Evolutionary conservation across 2,113 vertebrate genomes (phyloP).

Genomic region (Oriolus oriolus): DNA sequence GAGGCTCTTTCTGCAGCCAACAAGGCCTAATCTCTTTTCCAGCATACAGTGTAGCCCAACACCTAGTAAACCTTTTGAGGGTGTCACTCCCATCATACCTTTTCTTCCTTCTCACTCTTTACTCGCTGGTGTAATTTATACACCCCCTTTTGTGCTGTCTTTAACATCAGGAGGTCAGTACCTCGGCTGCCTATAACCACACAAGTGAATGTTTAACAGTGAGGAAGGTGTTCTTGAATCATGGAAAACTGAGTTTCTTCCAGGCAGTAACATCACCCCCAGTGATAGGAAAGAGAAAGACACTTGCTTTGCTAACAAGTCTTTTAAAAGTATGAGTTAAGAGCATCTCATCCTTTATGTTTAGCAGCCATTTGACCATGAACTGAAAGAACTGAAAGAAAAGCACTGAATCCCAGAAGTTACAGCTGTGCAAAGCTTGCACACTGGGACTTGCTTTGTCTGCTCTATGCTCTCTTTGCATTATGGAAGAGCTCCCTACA

Average conservation of each 20-base stretch:
- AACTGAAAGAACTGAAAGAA: not conserved
- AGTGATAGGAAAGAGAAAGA: not conserved
- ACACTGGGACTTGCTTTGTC: not conserved
- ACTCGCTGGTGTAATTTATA: not conserved
- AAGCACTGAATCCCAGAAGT: not conserved
- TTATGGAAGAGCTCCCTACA: not conserved
- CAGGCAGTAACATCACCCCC: not conserved
- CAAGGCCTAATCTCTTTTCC: too few species aligned
- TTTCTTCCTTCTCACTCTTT: not conserved
- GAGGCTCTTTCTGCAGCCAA: too few species aligned
- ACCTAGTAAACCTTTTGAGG: not conserved
- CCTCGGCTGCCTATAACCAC: not conserved
- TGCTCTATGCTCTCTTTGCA: not conserved
- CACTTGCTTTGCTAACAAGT: not conserved
- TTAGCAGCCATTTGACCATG: not conserved
- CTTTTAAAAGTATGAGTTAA: not conserved
- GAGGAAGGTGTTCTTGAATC: not conserved
- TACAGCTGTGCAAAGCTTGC: not conserved
- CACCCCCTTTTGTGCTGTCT: not conserved
- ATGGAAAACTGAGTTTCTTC: not conserved
- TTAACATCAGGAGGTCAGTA: not conserved
- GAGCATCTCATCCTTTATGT: not conserved
- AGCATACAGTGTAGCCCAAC: too few species aligned
- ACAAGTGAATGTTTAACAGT: not conserved
- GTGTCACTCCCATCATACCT: not conserved